Percentiles rank a stretch among this genome's conserved stretches.
phyloP scores from a whole-genome alignment of 2,797 vertebrate genomes.

The Sorex maritimensis region DNA sequence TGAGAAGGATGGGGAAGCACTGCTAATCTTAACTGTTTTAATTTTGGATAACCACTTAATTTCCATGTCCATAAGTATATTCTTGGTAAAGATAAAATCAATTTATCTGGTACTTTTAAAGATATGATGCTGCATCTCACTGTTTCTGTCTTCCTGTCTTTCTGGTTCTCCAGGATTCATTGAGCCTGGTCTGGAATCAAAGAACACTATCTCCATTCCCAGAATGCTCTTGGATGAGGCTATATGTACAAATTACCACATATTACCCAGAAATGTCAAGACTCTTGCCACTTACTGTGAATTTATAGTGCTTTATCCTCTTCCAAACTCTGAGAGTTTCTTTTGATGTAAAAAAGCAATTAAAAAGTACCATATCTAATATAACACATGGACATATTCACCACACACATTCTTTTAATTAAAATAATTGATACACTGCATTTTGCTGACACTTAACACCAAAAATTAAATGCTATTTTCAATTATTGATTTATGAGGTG shows the following conservation, averaged over 20 bases:
- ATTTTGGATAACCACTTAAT: conserved; percentile 81
- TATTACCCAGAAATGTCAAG: conserved; percentile 59
- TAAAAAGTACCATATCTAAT: conserved; percentile 72
- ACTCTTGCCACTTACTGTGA: conserved; percentile 68
- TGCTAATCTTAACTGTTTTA: not conserved
- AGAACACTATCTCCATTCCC: conserved; percentile 78
- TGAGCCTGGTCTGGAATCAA: conserved; percentile 83
- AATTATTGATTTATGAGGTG: conserved; percentile 85
- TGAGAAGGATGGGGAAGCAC: not conserved
- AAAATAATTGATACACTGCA: conserved; percentile 48
- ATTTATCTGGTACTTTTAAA: conserved; percentile 74
- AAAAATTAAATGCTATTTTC: conserved; percentile 71
- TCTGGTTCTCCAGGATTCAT: conserved; percentile 67
- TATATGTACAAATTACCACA: conserved; percentile 77
- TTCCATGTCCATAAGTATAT: conserved; percentile 54
- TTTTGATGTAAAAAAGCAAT: conserved; percentile 79
- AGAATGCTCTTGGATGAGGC: conserved; percentile 76
- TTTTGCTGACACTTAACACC: conserved; percentile 82
- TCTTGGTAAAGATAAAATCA: conserved; percentile 68
- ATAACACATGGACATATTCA: conserved; percentile 74
- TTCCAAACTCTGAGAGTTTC: conserved; percentile 71
- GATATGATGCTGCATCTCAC: conserved; percentile 10
- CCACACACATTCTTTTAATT: conserved; percentile 82
- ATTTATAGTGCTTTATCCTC: conserved; percentile 75
- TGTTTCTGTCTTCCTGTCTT: conserved; percentile 66